Evolutionary conservation across 2,113 vertebrate species (phyloP), one percentile per base, ranked within the genome.

Genomic region (Stercorarius parasiticus): DNA sequence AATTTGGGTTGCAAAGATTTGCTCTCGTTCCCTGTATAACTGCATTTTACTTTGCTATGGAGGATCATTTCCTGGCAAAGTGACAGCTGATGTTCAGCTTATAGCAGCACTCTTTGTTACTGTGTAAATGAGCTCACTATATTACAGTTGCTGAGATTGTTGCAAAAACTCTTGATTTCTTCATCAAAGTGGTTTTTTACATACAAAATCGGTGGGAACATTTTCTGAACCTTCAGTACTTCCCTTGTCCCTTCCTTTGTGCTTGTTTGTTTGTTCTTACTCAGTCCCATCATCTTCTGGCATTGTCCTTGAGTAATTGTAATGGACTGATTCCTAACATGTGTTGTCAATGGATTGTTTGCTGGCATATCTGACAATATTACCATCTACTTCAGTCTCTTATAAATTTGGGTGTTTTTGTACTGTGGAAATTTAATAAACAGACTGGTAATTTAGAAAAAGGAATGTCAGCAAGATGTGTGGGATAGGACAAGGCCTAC

Each of bases 401-500:
- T 83, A 74, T 91, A 94, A 55, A 77, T 86, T 84, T 82, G 61
- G 43, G 67, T 95, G 74, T 49, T 82, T 97, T 93, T 94, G 72
- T 86, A 77, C 83, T 82, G 86, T 90, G 91, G 94, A 93, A 90
- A 97, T 89, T 90, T 67, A 97, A 96, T 94, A 97, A 97, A 95
- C 92, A 86, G 76, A 79, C 65, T 64, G 62, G 82, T 82, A 91
- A 94, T 87, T 95, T 90, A 90, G 82, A 95, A 97, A 87, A 87
- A 86, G 73, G 94, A 96, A 97, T 86, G 36, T 95, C 93, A 95
- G 86, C 85, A 94, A 88, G 89, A 97, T 91, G 93, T 97, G 94
- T 91, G 94, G 92, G 93, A 78, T 90, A 96, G 59, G 55, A 96
- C 86, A 86, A 93, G 92, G 74, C 92, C 78, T 87, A 92, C 53